Base-by-base conservation (phyloP, 2,888 invertebrate genomes). In the Nemapogon koenigi region DNA sequence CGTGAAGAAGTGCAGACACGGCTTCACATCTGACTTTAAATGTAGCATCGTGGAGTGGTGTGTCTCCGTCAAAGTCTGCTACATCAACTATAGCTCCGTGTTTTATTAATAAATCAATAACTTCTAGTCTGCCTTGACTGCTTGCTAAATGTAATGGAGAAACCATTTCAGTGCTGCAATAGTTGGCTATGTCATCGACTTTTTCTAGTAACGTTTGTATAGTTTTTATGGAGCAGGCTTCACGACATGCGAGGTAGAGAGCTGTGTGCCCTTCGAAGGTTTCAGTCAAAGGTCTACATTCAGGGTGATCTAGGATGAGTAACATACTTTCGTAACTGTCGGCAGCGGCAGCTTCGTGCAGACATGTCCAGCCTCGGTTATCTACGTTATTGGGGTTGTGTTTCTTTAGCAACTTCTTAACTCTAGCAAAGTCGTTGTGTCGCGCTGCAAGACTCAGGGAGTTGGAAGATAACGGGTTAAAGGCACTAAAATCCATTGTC, bases 401-500 rank as follows among this genome's bases (percentile, higher is more conserved):
- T 50, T 69, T 78, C 40, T 61, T 55, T 2, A 81, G 51, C 37
- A 80, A 50, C 28, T 59, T 49, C 17, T 56, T 57, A 6, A 81
- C 64, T 31, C 53, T 55, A 18, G 47, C 43, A 1, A 62, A 53
- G 45, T 79, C 64, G 43, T 79, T 73, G 2, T 55, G 53, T 45
- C 79, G 60, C 10, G 81, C 75, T 31, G 81, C 80, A 33, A 76
- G 49, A 49, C 65, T 79, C 6, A 81, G 51, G 16, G 70, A 62
- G 47, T 80, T 80, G 1, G 71, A 65, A 11, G 76, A 66, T 15
- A 50, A 52, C n/a, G 80, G 80, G 53, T 81, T 81, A 38, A 64
- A 62, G 7, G 78, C 73, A 51, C 80, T 81, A 47, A 81, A 81
- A 61, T 81, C 80, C 78, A 81, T 75, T 31, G n/a, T n/a, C n/a